Percentiles rank a stretch among this genome's conserved stretches.
These are phyloP conservation scores for Zaprionus camerounensis DNA, from an alignment of 1,140 invertebrate genomes.

Conservation along the genomic window DNA sequence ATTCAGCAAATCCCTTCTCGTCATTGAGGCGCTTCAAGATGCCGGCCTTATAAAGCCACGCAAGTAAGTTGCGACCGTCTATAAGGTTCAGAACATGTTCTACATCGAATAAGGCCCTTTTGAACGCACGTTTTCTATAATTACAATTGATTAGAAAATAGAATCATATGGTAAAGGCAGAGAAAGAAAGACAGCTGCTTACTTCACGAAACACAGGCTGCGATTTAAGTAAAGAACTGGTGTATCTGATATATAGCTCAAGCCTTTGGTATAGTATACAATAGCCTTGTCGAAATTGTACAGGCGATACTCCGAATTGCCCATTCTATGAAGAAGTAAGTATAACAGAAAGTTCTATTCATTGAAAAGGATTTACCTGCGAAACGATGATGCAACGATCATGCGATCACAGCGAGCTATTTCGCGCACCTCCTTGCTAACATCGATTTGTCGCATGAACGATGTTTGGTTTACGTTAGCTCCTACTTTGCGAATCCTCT, in stretches of 20 bases:
- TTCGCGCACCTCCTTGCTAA: neutral
- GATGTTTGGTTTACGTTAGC: conserved; percentile 29
- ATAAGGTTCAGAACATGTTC: conserved; percentile 42
- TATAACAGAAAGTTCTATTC: too few species aligned
- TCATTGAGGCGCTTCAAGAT: conserved; percentile 53
- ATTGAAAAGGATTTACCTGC: conserved; percentile 31
- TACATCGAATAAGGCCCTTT: conserved; percentile 43
- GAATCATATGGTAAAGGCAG: too few species aligned
- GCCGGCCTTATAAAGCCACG: conserved; percentile 59
- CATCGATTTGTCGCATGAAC: conserved; percentile 59
- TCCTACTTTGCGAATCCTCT: neutral
- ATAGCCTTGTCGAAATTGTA: conserved; percentile 44
- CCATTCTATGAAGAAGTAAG: conserved; percentile 33
- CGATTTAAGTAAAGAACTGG: conserved; percentile 58
- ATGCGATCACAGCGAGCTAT: conserved; percentile 42
- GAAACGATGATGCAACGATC: conserved; percentile 44
- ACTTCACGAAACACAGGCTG: conserved; percentile 55
- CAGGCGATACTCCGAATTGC: conserved; percentile 53
- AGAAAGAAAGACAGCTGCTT: neutral
- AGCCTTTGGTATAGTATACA: conserved; percentile 38
- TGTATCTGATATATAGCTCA: conserved; percentile 53
- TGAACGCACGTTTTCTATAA: conserved; percentile 23
- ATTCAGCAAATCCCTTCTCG: conserved; percentile 32
- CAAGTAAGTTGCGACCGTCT: conserved; percentile 22
- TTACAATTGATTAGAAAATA: neutral